A percentile compares a stretch with the other conserved stretches of the same genome.
Conservation (phyloP, 2,888 invertebrate species). For the Saturnia japonica region DNA sequence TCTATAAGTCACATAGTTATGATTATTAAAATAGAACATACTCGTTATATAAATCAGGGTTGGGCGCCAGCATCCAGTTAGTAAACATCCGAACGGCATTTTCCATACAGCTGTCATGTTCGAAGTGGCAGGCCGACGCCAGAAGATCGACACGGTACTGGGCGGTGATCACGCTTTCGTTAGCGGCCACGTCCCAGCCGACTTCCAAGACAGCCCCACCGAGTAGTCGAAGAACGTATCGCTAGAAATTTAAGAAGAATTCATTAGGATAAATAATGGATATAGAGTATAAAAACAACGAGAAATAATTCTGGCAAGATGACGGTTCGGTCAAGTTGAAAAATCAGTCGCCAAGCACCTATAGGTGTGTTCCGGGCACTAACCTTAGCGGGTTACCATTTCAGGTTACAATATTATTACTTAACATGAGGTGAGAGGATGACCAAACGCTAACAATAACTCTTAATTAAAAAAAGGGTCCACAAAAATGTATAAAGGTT, state of each 20-base stretch:
- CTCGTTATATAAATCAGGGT: constrained; percentile 89
- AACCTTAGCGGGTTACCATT: too few species aligned
- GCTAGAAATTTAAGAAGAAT: constrained; percentile 68
- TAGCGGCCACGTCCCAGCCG: constrained; percentile 84
- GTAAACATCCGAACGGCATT: constrained; percentile 87
- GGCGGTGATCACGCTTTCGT: constrained; percentile 85
- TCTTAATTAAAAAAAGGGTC: too few species aligned
- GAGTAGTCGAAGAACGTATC: constrained; percentile 85
- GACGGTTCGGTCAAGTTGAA: too few species aligned
- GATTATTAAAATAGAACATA: constrained; percentile 63
- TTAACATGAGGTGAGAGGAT: too few species aligned
- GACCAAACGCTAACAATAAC: too few species aligned
- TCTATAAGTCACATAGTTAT: not conserved
- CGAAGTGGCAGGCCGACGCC: constrained; percentile 88
- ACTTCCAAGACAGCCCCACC: constrained; percentile 85
- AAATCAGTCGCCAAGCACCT: too few species aligned
- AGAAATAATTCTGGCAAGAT: too few species aligned
- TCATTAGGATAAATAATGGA: not conserved
- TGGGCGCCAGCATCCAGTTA: constrained; percentile 87
- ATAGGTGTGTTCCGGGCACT: too few species aligned
- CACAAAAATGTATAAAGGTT: too few species aligned
- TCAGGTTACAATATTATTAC: too few species aligned
- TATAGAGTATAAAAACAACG: too few species aligned
- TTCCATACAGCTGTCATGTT: constrained; percentile 87
- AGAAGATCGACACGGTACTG: constrained; percentile 88